Conservation (phyloP, 92 coral and sea anemone genomes). For the Siderastrea radians region DNA sequence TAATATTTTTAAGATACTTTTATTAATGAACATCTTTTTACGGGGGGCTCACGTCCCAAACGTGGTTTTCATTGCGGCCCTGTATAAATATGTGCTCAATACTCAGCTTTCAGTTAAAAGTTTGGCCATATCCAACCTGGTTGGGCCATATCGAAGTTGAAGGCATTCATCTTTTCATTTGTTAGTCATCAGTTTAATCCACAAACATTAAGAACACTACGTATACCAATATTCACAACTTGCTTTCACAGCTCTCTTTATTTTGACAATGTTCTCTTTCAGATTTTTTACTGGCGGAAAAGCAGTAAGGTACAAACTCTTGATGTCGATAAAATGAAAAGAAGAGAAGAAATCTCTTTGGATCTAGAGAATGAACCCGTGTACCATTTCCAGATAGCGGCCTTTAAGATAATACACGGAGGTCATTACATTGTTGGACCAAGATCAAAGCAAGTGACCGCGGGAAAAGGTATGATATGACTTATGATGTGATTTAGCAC, state of each 20-base stretch:
- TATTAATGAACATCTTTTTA: no score
- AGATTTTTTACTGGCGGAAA: constrained; percentile 79
- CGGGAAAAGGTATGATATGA: constrained; percentile 72
- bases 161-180: no score
- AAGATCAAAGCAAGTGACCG: constrained; percentile 60
- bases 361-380: constrained; percentile 48
- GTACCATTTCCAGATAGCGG: constrained; percentile 78
- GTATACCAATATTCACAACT: no score
- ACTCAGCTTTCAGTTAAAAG: no score
- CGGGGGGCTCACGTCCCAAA: no score
- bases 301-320: constrained; percentile 21
- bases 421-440: constrained; percentile 82
- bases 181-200: background rate
- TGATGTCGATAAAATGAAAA: constrained; percentile 74
- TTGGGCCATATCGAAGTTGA: no score
- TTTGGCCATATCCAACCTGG: no score
- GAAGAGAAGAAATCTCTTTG: constrained; percentile 43
- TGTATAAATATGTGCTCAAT: no score
- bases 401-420: constrained; percentile 68
- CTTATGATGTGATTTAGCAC: background rate
- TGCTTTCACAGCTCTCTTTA: background rate
- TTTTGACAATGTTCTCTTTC: background rate
- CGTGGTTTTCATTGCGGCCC: no score
- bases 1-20: no score
- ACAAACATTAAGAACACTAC: no score